Evolutionary conservation across 2,113 vertebrate genomes (phyloP), one percentile per base, ranked within the genome.

Genomic region (Apus apus): DNA sequence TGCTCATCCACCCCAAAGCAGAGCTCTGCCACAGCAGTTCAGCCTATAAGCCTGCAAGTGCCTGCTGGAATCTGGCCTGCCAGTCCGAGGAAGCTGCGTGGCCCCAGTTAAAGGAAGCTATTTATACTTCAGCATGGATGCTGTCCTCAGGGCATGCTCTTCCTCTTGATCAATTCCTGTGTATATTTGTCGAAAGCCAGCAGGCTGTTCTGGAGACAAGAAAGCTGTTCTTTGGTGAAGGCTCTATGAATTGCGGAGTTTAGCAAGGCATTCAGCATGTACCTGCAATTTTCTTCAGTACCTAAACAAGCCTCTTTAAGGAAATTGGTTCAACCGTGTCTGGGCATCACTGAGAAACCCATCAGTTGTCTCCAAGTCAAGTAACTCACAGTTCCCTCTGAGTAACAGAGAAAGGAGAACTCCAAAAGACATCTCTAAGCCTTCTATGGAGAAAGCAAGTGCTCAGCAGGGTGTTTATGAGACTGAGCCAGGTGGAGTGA

Each of bases 401-500:
- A 61, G 6, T 36, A 54, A 30, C 65, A 53, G 76, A 6, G 7
- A 14, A 64, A 29, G 57, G 32, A 5, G 48, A 81, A 29, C 10
- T 53, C 36, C 81, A 51, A 11, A 53, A 60, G 74, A n/a, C 62
- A 13, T 27, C 46, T 75, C n/a, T 0, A 26, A 70, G 29, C 1
- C 1, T 29, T 76, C 7, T 66, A 30, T 48, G 62, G 34, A 58
- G 68, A n/a, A 3, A 58, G 12, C 22, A 17, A 67, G 56, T 9
- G 23, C 76, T 66, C 82, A 46, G 66, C 4, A 2, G 29, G 48
- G 64, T 45, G 45, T 93, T 92, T 77, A 46, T 16, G 68, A 66
- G 80, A 14, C 51, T 20, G 64, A 85, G 62, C 66, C 91, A 96
- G 94, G 93, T 92, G 77, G 48, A 91, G 64, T n/a, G 65, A 94